These are phyloP conservation scores for Danio jaintianensis DNA, from an alignment of 2,797 vertebrate species.

Conservation along the genomic window DNA sequence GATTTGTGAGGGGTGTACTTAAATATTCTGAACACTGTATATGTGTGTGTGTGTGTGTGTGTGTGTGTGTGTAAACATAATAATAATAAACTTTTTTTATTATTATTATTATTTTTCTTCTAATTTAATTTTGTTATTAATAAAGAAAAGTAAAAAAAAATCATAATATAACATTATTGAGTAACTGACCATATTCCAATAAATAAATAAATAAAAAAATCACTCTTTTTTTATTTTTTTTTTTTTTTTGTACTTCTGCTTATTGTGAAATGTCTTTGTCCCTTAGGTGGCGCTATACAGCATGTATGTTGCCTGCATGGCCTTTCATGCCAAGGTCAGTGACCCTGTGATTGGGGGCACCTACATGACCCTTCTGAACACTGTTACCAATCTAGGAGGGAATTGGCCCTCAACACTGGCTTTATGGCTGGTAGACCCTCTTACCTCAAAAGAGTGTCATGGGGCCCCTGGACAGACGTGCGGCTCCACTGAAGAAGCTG, in stretches of 20 bases:
- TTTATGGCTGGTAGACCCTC: conserved; percentile 94
- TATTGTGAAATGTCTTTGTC: conserved; percentile 1
- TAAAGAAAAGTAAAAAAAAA: no score
- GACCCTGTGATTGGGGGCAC: conserved; percentile 97
- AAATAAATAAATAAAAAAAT: no score
- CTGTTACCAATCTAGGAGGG: conserved; percentile 93
- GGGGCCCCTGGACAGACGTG: conserved; percentile 86
- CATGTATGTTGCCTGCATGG: conserved; percentile 98
- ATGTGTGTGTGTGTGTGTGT: no score
- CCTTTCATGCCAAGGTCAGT: conserved; percentile 97
- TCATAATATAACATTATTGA: no score
- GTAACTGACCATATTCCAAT: no score
- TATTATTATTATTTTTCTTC: no score
- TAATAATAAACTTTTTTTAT: no score
- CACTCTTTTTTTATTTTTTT: conserved; percentile 9
- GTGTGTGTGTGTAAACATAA: no score
- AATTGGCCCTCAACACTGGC: conserved; percentile 97
- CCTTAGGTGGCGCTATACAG: conserved; percentile 91
- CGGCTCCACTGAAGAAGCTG: conserved; percentile 76
- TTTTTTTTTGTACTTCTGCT: background rate
- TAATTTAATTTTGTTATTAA: no score
- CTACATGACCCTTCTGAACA: conserved; percentile 98
- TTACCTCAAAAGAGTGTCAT: conserved; percentile 89
- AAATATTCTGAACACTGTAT: no score
- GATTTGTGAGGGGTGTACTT: no score